These are phyloP conservation scores for Octodonta nipae DNA, from an alignment of 2,888 invertebrate genomes.

Conservation along the genomic window DNA sequence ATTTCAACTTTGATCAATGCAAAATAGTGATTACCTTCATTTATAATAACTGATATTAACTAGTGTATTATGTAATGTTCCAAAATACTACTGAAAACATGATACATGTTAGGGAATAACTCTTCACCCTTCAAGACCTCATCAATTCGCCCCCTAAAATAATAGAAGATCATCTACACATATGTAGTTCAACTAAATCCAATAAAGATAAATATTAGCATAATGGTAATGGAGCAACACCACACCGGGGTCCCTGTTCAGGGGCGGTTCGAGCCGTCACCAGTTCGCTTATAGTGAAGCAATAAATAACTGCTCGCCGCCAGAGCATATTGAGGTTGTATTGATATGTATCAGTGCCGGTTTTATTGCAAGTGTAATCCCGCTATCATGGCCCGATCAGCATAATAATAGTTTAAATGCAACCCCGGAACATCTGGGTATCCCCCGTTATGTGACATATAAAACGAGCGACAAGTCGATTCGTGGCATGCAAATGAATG, in stretches of 20 bases:
- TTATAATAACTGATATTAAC: no score
- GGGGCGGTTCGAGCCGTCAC: slow-evolving; percentile 28
- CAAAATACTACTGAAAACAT: no score
- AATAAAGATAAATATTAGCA: slow-evolving; percentile 26
- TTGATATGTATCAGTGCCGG: slow-evolving; percentile 37
- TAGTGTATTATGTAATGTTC: no score
- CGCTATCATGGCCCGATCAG: slow-evolving; percentile 37
- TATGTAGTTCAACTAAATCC: slow-evolving; percentile 23
- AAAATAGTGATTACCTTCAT: no score
- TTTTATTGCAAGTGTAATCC: slow-evolving; percentile 39
- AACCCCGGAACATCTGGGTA: slow-evolving; percentile 32
- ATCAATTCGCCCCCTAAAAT: slow-evolving; percentile 15
- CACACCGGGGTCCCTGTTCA: slow-evolving; percentile 10
- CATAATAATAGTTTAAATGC: slow-evolving; percentile 38
- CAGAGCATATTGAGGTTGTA: slow-evolving; percentile 37
- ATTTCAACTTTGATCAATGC: no score
- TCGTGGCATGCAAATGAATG: no score
- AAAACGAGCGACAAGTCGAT: slow-evolving; percentile 1
- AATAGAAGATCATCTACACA: slow-evolving; percentile 21
- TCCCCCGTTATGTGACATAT: slow-evolving; percentile 5
- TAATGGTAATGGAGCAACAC: slow-evolving; percentile 19
- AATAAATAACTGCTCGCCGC: slow-evolving; percentile 30
- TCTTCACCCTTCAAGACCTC: no score
- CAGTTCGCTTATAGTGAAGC: slow-evolving; percentile 26
- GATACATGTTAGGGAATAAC: no score